These are phyloP conservation scores for Bufo gargarizans DNA, from an alignment of 2,113 vertebrate species.

Conservation along the genomic window DNA sequence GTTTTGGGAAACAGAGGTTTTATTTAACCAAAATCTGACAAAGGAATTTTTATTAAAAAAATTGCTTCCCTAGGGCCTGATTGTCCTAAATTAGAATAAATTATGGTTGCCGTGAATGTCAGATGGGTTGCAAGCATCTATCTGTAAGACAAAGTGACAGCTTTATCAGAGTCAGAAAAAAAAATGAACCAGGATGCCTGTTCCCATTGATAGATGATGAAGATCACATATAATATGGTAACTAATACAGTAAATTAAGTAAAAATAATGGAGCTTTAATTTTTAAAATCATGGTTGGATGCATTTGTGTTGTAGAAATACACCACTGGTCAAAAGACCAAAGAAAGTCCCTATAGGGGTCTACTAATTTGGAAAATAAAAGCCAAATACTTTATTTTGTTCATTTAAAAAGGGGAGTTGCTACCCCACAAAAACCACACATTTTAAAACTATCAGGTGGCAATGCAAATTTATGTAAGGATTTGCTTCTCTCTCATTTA, in stretches of 20 bases:
- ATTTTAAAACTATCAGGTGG: too few species aligned
- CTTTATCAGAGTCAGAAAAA: neutral
- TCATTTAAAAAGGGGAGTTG: too few species aligned
- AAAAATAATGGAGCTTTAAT: neutral
- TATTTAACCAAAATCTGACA: constrained; percentile 24
- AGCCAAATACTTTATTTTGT: too few species aligned
- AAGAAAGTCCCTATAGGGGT: too few species aligned
- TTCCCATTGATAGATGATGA: neutral
- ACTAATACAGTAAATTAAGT: neutral
- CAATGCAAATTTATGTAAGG: too few species aligned
- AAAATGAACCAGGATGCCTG: neutral
- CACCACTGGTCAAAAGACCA: too few species aligned
- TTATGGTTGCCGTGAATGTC: constrained; percentile 10
- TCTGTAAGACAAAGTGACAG: constrained; percentile 7
- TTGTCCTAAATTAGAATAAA: constrained; percentile 20
- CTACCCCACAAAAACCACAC: too few species aligned
- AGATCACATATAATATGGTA: neutral
- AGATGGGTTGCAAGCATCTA: neutral
- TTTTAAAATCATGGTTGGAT: neutral
- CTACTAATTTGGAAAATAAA: too few species aligned
- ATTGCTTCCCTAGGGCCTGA: neutral
- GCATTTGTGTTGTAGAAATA: neutral
- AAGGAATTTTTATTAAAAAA: neutral
- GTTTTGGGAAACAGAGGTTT: constrained; percentile 43
- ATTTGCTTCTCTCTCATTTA: too few species aligned